These are phyloP conservation scores for Oryzias celebensis DNA, from an alignment of 2,113 vertebrate species.

Conservation along the genomic window DNA sequence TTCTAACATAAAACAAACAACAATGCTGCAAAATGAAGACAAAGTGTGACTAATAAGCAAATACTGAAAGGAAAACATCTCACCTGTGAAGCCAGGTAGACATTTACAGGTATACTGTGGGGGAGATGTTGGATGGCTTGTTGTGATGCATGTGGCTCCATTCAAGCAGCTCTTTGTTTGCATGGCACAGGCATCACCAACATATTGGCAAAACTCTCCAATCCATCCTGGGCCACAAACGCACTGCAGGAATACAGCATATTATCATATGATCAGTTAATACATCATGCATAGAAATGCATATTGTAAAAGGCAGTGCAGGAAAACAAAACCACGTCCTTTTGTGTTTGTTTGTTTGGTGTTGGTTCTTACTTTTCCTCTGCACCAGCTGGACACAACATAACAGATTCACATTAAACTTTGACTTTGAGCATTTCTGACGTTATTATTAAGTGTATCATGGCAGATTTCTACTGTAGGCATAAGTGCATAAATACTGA, in stretches of 20 bases:
- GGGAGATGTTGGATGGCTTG: slow-evolving; percentile 60
- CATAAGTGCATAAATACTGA: no score
- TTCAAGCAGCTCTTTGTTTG: slow-evolving; percentile 67
- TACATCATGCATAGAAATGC: not conserved
- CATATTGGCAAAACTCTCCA: slow-evolving; percentile 77
- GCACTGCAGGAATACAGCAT: slow-evolving; percentile 67
- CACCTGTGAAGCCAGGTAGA: slow-evolving; percentile 76
- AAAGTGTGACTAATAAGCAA: not conserved
- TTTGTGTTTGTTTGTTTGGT: no score
- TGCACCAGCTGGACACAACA: no score
- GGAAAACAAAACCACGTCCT: no score
- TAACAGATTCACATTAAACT: no score
- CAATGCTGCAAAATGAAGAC: no score
- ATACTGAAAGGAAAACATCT: slow-evolving; percentile 32
- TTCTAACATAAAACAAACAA: no score
- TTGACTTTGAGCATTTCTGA: no score
- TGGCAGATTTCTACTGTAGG: no score
- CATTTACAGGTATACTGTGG: slow-evolving; percentile 74
- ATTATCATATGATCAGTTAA: not conserved
- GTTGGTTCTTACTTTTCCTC: no score
- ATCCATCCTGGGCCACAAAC: slow-evolving; percentile 76
- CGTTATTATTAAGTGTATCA: no score
- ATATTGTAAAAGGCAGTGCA: no score
- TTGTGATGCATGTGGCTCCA: slow-evolving; percentile 75
- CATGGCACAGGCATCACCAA: slow-evolving; percentile 76